Evolutionary conservation across 2,113 vertebrate species (phyloP).

Genomic region (Regulus satrapa): DNA sequence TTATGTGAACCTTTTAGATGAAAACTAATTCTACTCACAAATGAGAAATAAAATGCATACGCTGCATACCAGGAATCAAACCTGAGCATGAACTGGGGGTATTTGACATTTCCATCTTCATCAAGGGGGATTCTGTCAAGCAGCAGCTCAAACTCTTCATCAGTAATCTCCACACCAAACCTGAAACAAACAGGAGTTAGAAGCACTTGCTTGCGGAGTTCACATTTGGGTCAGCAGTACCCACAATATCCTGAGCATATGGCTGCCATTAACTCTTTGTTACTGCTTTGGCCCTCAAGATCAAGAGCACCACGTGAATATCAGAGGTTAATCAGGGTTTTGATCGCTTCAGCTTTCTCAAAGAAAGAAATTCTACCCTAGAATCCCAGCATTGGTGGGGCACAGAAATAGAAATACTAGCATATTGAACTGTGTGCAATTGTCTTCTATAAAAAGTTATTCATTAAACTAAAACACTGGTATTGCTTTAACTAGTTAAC

Average conservation of each 20-base stretch:
- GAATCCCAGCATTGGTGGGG: constrained; percentile 65
- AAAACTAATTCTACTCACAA: constrained; percentile 30
- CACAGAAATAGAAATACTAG: constrained; percentile 76
- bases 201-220: constrained; percentile 75
- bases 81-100: constrained; percentile 50
- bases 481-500: constrained; percentile 82
- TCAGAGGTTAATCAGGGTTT: constrained; percentile 92
- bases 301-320: constrained; percentile 81
- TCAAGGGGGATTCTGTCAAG: constrained; percentile 81
- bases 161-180: constrained; percentile 81
- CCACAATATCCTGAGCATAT: constrained; percentile 87
- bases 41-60: constrained; percentile 23
- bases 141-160: constrained; percentile 85
- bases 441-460: constrained; percentile 79
- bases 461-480: constrained; percentile 84
- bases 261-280: constrained; percentile 91
- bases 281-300: constrained; percentile 73
- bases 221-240: constrained; percentile 79
- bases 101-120: constrained; percentile 80
- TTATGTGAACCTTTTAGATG: neutral
- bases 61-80: constrained; percentile 55
- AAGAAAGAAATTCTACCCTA: constrained; percentile 83
- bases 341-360: constrained; percentile 82
- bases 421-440: constrained; percentile 67
- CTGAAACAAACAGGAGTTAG: constrained; percentile 75